A percentile compares a stretch with the other conserved stretches of the same genome.
Conservation (phyloP, 2,888 invertebrate species). For the Rotaria macrura region DNA sequence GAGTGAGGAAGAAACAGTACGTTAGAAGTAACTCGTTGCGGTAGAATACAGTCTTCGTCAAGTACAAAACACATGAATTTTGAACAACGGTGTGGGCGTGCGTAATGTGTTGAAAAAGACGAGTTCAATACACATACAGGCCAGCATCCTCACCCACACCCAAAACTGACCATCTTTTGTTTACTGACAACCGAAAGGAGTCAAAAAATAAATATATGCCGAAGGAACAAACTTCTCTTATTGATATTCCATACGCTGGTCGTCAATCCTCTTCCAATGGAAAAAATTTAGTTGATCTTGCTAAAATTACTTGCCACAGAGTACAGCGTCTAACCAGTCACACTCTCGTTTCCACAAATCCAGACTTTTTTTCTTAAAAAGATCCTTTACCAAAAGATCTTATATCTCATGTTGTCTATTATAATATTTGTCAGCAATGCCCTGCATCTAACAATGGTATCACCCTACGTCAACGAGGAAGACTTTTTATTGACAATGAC, state of each 20-base stretch:
- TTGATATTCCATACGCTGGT: not conserved
- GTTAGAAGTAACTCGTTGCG: too few species aligned
- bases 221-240: not conserved
- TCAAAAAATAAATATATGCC: not conserved
- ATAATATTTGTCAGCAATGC: not conserved
- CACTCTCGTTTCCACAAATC: not conserved
- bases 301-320: not conserved
- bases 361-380: not conserved
- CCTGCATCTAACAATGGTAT: not conserved
- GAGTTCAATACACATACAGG: too few species aligned
- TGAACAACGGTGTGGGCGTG: too few species aligned
- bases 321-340: not conserved
- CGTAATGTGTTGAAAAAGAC: too few species aligned
- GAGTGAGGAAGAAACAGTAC: too few species aligned
- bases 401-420: not conserved
- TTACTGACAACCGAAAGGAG: not conserved
- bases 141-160: too few species aligned
- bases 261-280: not conserved
- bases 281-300: not conserved
- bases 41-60: too few species aligned
- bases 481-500: not conserved
- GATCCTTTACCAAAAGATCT: not conserved
- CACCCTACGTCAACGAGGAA: not conserved
- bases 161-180: not conserved
- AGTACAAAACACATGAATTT: too few species aligned